phyloP scores from a whole-genome alignment of 2,113 vertebrate species.

The Centropus bengalensis region DNA sequence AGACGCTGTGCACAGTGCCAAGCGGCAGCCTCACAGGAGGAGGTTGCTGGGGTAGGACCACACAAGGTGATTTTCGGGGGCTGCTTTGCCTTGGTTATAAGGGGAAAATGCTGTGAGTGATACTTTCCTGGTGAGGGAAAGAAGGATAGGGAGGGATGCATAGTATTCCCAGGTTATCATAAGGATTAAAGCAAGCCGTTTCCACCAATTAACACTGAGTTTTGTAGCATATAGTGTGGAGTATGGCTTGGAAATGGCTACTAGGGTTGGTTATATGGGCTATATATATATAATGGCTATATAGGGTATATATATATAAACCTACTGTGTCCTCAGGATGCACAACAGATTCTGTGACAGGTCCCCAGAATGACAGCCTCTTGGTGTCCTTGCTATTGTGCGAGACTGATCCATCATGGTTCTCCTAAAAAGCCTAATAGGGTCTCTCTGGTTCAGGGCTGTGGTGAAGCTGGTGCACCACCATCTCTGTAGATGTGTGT shows the following conservation, averaged over 20 bases:
- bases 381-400: background rate
- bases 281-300: background rate
- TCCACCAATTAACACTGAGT: background rate
- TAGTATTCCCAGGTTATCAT: background rate
- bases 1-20: background rate
- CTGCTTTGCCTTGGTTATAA: background rate
- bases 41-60: background rate
- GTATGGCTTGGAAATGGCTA: background rate
- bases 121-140: background rate
- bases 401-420: background rate
- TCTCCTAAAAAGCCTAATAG: background rate
- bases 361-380: background rate
- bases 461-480: no score
- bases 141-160: rapidly evolving
- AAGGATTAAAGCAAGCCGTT: background rate
- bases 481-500: background rate
- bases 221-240: background rate
- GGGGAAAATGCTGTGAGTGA: background rate
- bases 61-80: rapidly evolving
- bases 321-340: background rate
- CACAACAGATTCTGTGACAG: background rate
- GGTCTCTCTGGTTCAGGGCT: background rate
- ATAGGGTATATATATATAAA: background rate
- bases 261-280: background rate
- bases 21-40: background rate